Conservation (phyloP, 2,797 vertebrate species). For the Sternotherus odoratus region DNA sequence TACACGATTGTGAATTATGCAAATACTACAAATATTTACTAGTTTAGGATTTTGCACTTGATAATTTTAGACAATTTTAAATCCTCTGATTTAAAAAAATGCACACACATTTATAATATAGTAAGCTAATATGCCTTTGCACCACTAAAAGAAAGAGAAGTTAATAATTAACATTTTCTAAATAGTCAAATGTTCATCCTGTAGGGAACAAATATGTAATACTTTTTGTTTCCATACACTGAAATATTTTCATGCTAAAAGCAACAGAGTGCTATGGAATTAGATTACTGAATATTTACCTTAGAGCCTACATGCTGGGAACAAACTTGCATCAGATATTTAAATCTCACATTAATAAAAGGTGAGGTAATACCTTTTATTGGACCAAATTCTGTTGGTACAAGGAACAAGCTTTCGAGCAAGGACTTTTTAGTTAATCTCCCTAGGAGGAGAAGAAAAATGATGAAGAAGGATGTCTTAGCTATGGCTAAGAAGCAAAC, state of each 20-base stretch:
- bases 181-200: background rate
- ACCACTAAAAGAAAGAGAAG: background rate
- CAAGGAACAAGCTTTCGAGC: background rate
- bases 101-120: background rate
- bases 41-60: background rate
- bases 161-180: background rate
- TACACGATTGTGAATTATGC: background rate
- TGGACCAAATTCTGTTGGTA: background rate
- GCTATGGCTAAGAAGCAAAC: background rate
- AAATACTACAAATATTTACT: constrained; percentile 26
- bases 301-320: background rate
- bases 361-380: background rate
- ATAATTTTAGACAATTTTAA: constrained; percentile 31
- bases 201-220: background rate
- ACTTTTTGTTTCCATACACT: background rate
- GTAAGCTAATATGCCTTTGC: background rate
- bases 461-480: background rate
- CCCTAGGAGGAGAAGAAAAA: constrained; percentile 27
- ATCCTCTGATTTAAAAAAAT: background rate
- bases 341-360: constrained; percentile 67
- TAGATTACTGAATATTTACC: constrained; percentile 39
- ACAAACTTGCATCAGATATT: constrained; percentile 43
- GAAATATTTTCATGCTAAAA: constrained; percentile 65
- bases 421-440: constrained; percentile 2
- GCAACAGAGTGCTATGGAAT: constrained; percentile 46